Evolutionary conservation across 2,113 vertebrate genomes (phyloP).

Genomic region (Pelecanus crispus): DNA sequence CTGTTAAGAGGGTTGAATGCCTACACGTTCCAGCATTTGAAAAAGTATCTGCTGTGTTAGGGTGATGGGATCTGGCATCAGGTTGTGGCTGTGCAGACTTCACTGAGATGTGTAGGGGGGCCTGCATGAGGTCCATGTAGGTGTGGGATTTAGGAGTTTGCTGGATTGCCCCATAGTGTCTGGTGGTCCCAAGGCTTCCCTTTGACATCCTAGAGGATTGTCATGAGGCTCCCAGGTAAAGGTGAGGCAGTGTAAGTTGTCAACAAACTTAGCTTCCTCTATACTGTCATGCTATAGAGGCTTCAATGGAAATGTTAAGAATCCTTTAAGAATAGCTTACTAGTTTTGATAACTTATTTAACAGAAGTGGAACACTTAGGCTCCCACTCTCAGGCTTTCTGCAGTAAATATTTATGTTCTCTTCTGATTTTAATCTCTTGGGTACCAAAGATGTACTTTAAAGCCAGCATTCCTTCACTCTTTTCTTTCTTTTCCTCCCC

Average conservation of each 20-base stretch:
- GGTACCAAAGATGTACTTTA: neutral
- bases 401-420: neutral
- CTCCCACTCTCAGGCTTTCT: neutral
- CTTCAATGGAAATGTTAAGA: neutral
- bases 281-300: neutral
- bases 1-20: neutral
- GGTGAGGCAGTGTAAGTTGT: neutral
- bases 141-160: neutral
- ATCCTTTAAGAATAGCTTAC: neutral
- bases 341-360: conserved; percentile 12
- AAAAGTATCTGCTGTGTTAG: neutral
- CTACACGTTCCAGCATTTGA: neutral
- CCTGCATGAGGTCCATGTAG: neutral
- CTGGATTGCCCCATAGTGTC: neutral
- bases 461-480: neutral
- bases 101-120: neutral
- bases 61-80: neutral
- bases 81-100: neutral
- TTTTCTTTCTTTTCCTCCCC: neutral
- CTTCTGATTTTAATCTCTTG: neutral
- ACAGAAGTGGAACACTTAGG: neutral
- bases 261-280: neutral
- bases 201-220: neutral
- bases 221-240: neutral
- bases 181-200: neutral